Conservation (phyloP, 2,888 invertebrate genomes). For the Eilema caniola region DNA sequence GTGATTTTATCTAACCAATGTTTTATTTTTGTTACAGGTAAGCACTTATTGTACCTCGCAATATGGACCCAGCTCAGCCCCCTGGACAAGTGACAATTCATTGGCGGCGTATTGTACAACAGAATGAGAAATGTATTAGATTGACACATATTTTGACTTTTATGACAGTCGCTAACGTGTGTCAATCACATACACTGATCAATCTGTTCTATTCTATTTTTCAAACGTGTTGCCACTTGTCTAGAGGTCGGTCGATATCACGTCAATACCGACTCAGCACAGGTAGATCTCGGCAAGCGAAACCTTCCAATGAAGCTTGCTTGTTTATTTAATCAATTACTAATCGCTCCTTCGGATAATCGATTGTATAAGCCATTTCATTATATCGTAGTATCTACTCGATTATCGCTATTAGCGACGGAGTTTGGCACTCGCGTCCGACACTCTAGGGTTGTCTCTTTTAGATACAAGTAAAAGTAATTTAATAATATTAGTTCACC, state of each 20-base stretch:
- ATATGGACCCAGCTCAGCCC: background rate
- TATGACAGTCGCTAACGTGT: too few relatives aligned
- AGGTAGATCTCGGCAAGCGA: conserved; percentile 8
- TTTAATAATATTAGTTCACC: background rate
- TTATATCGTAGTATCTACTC: conserved; percentile 42
- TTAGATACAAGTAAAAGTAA: background rate
- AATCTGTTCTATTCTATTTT: too few relatives aligned
- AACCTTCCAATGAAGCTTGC: conserved; percentile 34
- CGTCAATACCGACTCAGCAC: too few relatives aligned
- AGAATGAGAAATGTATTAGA: too few relatives aligned
- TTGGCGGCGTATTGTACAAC: too few relatives aligned
- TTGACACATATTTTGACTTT: too few relatives aligned
- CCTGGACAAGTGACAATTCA: too few relatives aligned
- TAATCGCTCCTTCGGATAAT: conserved; percentile 45
- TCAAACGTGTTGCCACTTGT: too few relatives aligned
- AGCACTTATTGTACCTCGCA: background rate
- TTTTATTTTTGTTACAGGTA: conserved; percentile 18
- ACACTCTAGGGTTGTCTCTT: background rate
- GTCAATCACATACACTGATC: too few relatives aligned
- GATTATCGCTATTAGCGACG: conserved; percentile 39
- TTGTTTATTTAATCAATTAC: conserved; percentile 26
- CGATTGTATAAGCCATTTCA: conserved; percentile 32
- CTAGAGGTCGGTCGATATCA: too few relatives aligned
- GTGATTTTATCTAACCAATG: background rate
- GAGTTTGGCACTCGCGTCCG: background rate